Evolutionary conservation across 2,113 vertebrate genomes (phyloP).

Genomic region (Epinephelus cyanopodus): DNA sequence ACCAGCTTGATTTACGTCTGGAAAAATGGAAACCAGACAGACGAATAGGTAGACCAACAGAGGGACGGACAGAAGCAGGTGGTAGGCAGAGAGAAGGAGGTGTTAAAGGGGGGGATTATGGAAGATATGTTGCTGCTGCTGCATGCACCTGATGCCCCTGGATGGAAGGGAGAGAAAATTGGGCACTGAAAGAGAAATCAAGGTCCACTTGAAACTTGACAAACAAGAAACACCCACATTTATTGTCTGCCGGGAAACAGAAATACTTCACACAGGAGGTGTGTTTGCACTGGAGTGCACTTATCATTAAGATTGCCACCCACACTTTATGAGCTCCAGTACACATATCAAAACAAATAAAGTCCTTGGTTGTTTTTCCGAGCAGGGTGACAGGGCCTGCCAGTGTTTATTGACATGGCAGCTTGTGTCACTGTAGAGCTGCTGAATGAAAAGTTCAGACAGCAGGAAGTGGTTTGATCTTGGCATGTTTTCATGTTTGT

Average conservation of each 20-base stretch:
- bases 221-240: slow-evolving; percentile 12
- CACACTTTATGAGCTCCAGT: slow-evolving; percentile 8
- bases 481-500: background rate
- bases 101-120: background rate
- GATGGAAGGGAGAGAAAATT: slow-evolving; percentile 7
- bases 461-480: slow-evolving; percentile 21
- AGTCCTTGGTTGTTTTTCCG: slow-evolving; percentile 17
- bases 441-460: background rate
- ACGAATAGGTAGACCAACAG: slow-evolving; percentile 19
- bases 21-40: slow-evolving; percentile 52
- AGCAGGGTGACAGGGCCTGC: background rate
- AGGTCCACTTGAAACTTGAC: slow-evolving; percentile 9
- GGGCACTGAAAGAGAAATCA: background rate
- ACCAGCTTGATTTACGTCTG: slow-evolving; percentile 53
- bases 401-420: slow-evolving; percentile 51
- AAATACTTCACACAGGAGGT: background rate
- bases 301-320: slow-evolving; percentile 17
- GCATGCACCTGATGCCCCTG: slow-evolving; percentile 20
- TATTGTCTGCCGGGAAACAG: background rate
- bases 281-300: slow-evolving; percentile 23
- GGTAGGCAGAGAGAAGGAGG: slow-evolving; percentile 13
- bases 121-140: background rate
- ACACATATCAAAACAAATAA: slow-evolving; percentile 4
- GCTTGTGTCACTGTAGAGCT: background rate
- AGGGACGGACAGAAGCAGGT: slow-evolving; percentile 57